Base-by-base conservation (phyloP, 23 tunicate species). In the Trididemnum nubilum region DNA sequence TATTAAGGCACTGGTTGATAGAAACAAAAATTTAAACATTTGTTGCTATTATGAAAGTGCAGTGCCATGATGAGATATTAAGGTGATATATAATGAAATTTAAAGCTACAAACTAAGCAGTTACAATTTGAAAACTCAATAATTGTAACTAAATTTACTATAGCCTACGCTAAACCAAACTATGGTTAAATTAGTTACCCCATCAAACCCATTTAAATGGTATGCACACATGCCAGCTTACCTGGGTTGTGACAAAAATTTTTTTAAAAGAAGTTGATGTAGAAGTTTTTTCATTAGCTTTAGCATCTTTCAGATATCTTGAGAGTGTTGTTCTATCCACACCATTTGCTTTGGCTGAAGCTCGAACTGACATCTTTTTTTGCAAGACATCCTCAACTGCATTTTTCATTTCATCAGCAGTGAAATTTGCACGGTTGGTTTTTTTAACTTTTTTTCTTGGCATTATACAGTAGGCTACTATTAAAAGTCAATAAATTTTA, bases 221-320 rank as follows among this genome's bases (percentile, higher is more conserved):
- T 7, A 18, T 7, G 4, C 30, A 33, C 12, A 69, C 2, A 69
- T 9, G 38, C 39, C 7, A 63, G 27, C 36, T 69, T 69, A 69
- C 75, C 12, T 69, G 75, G 18, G 75, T 69, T 69, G 75, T 69
- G 39, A 33, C 37, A 69, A 69, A 69, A 7, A 38, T 28, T 69
- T 69, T 69, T 69, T 32, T 31, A 33, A 69, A 69, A 69, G 37
- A 31, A 28, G 32, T 33, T 32, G 37, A 7, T 69, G 37, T 32
- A 23, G 18, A 32, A 33, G 38, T 28, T 18, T 23, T 23, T 7
- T 69, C 39, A 7, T 69, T 28, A 63, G 19, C 69, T 63, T 63
- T 69, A 9, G 39, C 75, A 7, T 69, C 75, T 33, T 69, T 69
- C 9, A 69, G 5, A 9, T 23, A 9, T 69, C 36, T 69, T 69